These are phyloP conservation scores for Drosophila macrospina DNA, from an alignment of 2,888 invertebrate genomes.

Conservation along the genomic window DNA sequence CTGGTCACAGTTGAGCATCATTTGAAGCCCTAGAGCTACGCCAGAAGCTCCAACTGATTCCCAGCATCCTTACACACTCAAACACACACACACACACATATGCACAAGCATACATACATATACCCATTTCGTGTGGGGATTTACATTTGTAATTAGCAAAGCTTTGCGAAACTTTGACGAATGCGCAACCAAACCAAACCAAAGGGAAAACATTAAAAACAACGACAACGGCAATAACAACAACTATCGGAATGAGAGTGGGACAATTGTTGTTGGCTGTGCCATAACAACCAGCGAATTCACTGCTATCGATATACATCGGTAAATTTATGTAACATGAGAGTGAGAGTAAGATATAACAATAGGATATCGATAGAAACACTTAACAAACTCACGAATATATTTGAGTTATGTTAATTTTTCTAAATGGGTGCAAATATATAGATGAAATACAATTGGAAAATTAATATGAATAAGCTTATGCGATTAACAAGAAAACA, in stretches of 20 bases:
- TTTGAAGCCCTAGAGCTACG: slow-evolving; percentile 14
- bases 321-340: neutral
- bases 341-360: too few relatives aligned
- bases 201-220: slow-evolving; percentile 32
- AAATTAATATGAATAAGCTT: too few relatives aligned
- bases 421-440: too few relatives aligned
- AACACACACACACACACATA: slow-evolving; percentile 22
- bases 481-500: too few relatives aligned
- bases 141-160: slow-evolving; percentile 83
- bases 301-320: neutral
- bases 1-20: slow-evolving; percentile 41
- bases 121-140: slow-evolving; percentile 61
- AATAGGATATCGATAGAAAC: too few relatives aligned
- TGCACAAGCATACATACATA: slow-evolving; percentile 20
- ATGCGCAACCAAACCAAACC: slow-evolving; percentile 33
- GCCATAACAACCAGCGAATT: slow-evolving; percentile 1
- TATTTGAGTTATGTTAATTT: too few relatives aligned
- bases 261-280: neutral
- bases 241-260: neutral
- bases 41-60: slow-evolving; percentile 19
- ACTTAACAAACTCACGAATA: too few relatives aligned
- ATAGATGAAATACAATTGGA: too few relatives aligned
- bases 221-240: slow-evolving; percentile 14
- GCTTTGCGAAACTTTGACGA: slow-evolving; percentile 78
- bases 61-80: slow-evolving; percentile 38